phyloP scores from a whole-genome alignment of 2,888 invertebrate genomes.

The Nesidiocoris tenuis region DNA sequence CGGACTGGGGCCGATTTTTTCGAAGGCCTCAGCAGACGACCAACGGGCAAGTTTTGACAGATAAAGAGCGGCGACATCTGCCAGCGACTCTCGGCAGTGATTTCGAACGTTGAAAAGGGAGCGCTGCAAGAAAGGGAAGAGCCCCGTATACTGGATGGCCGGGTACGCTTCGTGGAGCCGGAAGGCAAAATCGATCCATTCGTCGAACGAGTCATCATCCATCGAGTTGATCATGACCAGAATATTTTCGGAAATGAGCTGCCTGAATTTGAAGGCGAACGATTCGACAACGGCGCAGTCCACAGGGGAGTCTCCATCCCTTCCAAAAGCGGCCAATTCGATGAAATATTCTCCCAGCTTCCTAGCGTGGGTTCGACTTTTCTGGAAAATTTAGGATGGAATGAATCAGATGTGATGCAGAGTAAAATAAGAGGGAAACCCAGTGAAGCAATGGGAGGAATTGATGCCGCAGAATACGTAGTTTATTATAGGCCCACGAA shows the following conservation, averaged over 20 bases:
- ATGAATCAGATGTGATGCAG: too few relatives aligned
- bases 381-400: too few relatives aligned
- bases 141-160: not conserved
- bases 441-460: not conserved
- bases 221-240: not conserved
- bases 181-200: conserved; percentile 16
- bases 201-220: not conserved
- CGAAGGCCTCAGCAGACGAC: not conserved
- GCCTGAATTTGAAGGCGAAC: not conserved
- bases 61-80: not conserved
- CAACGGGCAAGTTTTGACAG: not conserved
- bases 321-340: not conserved
- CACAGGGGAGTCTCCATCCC: not conserved
- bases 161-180: conserved; percentile 6
- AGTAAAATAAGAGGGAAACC: too few relatives aligned
- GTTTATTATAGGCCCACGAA: too few relatives aligned
- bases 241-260: not conserved
- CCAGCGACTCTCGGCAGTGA: not conserved
- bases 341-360: not conserved
- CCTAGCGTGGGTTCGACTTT: not conserved
- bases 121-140: not conserved
- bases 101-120: not conserved
- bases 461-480: not conserved
- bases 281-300: not conserved
- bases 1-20: not conserved